A percentile compares a stretch with the other conserved stretches of the same genome.
These are phyloP conservation scores for Himalopsyche anomala DNA, from an alignment of 2,888 invertebrate species.

Conservation along the genomic window DNA sequence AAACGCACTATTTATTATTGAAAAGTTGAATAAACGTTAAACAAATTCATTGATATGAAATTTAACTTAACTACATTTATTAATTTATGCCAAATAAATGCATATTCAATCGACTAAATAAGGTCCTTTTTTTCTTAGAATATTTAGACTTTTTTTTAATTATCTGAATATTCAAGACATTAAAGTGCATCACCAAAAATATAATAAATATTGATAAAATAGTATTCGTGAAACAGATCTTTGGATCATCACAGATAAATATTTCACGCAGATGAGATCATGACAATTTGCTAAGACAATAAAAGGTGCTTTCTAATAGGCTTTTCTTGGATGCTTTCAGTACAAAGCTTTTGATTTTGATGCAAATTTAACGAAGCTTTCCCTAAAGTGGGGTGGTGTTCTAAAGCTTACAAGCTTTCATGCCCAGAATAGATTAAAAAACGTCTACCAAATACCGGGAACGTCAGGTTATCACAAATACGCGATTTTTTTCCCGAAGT, in stretches of 20 bases:
- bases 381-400: background rate
- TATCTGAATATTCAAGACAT: background rate
- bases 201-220: background rate
- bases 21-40: too few relatives aligned
- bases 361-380: constrained; percentile 53
- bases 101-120: too few relatives aligned
- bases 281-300: constrained; percentile 47
- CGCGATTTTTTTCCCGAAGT: too few relatives aligned
- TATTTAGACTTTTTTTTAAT: background rate
- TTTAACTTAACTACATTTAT: too few relatives aligned
- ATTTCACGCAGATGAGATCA: constrained; percentile 47
- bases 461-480: background rate
- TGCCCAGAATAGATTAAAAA: constrained; percentile 28
- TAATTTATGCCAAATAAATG: too few relatives aligned
- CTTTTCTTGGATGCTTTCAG: constrained; percentile 28
- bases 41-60: too few relatives aligned
- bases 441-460: constrained; percentile 37
- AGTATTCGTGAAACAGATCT: background rate
- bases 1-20: too few relatives aligned
- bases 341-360: constrained; percentile 46
- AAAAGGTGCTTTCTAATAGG: constrained; percentile 8
- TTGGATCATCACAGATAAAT: constrained; percentile 6
- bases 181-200: background rate
- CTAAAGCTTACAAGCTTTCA: background rate
- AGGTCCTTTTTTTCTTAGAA: too few relatives aligned